A percentile compares a stretch with the other conserved stretches of the same genome.
These are phyloP conservation scores for Synchiropus splendidus DNA, from an alignment of 2,113 vertebrate species.

Conservation along the genomic window DNA sequence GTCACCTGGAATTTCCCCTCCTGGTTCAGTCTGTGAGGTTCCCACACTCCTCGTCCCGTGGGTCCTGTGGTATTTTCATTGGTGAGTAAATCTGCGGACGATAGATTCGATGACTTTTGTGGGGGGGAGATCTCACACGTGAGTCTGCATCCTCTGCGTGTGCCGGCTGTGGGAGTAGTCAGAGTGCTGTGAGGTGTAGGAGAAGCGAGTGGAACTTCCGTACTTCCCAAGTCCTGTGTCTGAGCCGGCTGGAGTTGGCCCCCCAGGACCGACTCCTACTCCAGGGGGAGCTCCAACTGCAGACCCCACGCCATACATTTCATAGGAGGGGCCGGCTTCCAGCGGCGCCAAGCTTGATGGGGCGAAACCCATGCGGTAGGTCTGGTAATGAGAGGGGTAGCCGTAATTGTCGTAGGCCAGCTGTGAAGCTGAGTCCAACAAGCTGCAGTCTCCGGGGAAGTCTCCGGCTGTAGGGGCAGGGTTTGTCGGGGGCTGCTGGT, in stretches of 20 bases:
- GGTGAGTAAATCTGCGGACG: slow-evolving; percentile 38
- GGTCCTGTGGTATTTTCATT: slow-evolving; percentile 27
- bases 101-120: slow-evolving; percentile 35
- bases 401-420: slow-evolving; percentile 86
- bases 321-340: slow-evolving; percentile 66
- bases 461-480: slow-evolving; percentile 52
- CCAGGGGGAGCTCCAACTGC: slow-evolving; percentile 23
- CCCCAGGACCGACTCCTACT: slow-evolving; percentile 40
- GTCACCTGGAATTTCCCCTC: slow-evolving; percentile 44
- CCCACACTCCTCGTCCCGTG: slow-evolving; percentile 4
- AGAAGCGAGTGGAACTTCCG: slow-evolving; percentile 80
- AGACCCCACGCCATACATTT: slow-evolving; percentile 68
- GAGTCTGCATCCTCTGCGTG: slow-evolving; percentile 97
- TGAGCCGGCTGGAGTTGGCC: slow-evolving; percentile 40
- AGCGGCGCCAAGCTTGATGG: slow-evolving; percentile 67
- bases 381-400: slow-evolving; percentile 71
- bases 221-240: slow-evolving; percentile 79
- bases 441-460: slow-evolving; percentile 66
- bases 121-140: slow-evolving; percentile 70
- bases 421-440: slow-evolving; percentile 76
- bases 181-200: slow-evolving; percentile 91
- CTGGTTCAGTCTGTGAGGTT: slow-evolving; percentile 20
- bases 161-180: slow-evolving; percentile 88
- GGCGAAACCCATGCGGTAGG: slow-evolving; percentile 81
- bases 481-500: slow-evolving; percentile 56